A percentile compares a stretch with the other conserved stretches of the same genome.
Evolutionary conservation across 2,113 vertebrate genomes (phyloP).

Genomic region (Malurus alboscapulatus): DNA sequence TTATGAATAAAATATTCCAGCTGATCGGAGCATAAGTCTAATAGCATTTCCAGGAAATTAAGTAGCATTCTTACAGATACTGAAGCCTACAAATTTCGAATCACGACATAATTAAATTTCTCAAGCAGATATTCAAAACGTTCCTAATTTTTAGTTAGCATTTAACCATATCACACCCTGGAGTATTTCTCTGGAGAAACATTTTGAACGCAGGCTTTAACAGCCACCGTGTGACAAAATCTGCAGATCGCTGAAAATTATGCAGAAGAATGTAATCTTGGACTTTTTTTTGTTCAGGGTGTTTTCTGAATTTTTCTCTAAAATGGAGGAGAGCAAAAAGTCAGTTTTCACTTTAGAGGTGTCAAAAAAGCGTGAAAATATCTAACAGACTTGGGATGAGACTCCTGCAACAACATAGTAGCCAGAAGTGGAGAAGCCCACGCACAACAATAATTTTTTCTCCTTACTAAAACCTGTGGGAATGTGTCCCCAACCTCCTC

Average conservation of each 20-base stretch:
- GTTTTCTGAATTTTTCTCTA: background rate
- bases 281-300: background rate
- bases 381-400: background rate
- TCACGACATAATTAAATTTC: constrained; percentile 63
- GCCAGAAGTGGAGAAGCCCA: background rate
- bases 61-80: constrained; percentile 62
- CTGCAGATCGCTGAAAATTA: background rate
- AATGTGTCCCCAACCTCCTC: background rate
- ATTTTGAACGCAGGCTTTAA: background rate
- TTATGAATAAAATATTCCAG: constrained; percentile 64
- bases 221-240: background rate
- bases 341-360: background rate
- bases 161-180: background rate
- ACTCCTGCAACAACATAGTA: background rate
- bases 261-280: background rate
- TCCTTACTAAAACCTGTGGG: background rate
- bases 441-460: fast-evolving
- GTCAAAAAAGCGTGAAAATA: background rate
- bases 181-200: background rate
- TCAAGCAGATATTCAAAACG: constrained; percentile 49
- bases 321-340: background rate
- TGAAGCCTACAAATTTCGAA: constrained; percentile 56
- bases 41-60: constrained; percentile 57
- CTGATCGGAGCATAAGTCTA: constrained; percentile 59
- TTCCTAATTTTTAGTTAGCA: constrained; percentile 50